Evolutionary conservation across 1,140 invertebrate species (phyloP).

Genomic region (Nymphalis io): DNA sequence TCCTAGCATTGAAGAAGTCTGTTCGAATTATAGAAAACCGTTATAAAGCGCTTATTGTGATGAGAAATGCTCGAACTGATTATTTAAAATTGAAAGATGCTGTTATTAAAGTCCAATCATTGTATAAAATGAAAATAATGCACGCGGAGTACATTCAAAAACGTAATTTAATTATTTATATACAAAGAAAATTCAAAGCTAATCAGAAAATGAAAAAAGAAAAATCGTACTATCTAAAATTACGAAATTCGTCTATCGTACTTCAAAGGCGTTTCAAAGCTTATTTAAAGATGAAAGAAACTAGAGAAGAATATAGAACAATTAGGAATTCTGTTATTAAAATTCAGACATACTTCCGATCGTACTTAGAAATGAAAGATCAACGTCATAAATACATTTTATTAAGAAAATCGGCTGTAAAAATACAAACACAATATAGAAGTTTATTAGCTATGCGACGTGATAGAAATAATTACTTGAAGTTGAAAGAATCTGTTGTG

Average conservation of each 20-base stretch:
- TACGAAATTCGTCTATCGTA: conserved; percentile 54
- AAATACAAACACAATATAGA: conserved; percentile 55
- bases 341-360: conserved; percentile 56
- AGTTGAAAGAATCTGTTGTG: conserved; percentile 49
- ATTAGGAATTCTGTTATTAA: conserved; percentile 47
- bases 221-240: conserved; percentile 59
- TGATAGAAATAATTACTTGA: conserved; percentile 46
- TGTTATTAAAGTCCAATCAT: conserved; percentile 64
- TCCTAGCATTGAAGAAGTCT: conserved; percentile 46
- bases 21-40: conserved; percentile 53
- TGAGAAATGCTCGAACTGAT: conserved; percentile 64
- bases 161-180: conserved; percentile 51
- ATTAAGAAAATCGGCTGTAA: conserved; percentile 44
- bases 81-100: conserved; percentile 61
- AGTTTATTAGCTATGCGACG: conserved; percentile 48
- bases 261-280: conserved; percentile 79
- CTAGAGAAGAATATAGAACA: conserved; percentile 65
- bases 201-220: conserved; percentile 61
- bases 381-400: conserved; percentile 47
- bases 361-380: conserved; percentile 46
- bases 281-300: conserved; percentile 55
- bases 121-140: conserved; percentile 63
- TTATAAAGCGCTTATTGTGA: conserved; percentile 68
- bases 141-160: conserved; percentile 54
- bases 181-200: conserved; percentile 76